These are phyloP conservation scores for Megalops cyprinoides DNA, from an alignment of 2,797 vertebrate genomes.

Conservation along the genomic window DNA sequence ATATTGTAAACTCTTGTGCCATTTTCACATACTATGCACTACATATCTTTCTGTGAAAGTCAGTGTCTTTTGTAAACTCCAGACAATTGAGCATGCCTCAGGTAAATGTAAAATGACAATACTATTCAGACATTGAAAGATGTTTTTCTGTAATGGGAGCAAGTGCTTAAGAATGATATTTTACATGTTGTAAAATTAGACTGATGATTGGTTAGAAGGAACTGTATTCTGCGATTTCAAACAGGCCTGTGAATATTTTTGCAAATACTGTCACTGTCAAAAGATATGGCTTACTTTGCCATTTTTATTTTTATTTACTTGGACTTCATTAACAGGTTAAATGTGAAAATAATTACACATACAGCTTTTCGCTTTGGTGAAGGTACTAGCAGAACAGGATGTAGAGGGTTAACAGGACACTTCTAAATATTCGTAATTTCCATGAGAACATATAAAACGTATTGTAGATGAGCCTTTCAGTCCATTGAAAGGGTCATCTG, in stretches of 20 bases:
- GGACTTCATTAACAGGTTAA: conserved; percentile 17
- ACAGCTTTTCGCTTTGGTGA: conserved; percentile 15
- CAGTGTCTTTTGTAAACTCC: background rate
- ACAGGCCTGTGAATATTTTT: conserved; percentile 20
- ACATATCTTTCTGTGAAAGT: conserved; percentile 4
- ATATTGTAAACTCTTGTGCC: background rate
- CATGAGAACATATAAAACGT: background rate
- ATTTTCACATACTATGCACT: background rate
- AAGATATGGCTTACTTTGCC: conserved; percentile 5
- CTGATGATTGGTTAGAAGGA: background rate
- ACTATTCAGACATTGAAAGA: background rate
- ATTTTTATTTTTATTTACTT: background rate
- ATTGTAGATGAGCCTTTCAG: background rate
- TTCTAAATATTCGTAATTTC: background rate
- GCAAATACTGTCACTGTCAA: background rate
- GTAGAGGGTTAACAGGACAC: background rate
- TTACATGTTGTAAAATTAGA: conserved; percentile 2
- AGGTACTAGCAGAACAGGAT: conserved; percentile 3
- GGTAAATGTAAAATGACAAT: background rate
- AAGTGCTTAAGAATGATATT: background rate
- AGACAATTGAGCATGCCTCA: background rate
- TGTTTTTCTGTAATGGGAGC: background rate
- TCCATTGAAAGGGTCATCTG: too few relatives aligned
- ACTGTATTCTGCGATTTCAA: conserved; percentile 5
- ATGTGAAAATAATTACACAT: conserved; percentile 20